Percentiles rank a stretch among this genome's conserved stretches.
Evolutionary conservation across 64 coral and sea anemone genomes (phyloP).

Genomic region (Cladopsammia gracilis): DNA sequence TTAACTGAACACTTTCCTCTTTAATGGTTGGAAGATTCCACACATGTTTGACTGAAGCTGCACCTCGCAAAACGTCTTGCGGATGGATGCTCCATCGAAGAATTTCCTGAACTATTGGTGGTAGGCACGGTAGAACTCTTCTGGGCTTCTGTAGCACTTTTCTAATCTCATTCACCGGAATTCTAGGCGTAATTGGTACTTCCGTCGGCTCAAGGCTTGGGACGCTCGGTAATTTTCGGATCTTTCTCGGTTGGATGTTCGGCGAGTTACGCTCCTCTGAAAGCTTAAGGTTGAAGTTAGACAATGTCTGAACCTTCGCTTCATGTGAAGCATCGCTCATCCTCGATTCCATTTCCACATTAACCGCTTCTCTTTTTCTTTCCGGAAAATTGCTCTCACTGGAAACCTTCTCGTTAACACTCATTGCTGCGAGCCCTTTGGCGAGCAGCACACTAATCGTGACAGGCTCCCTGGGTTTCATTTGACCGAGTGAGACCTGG

Average conservation of each 20-base stretch:
- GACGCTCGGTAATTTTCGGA: not conserved
- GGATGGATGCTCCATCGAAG: not conserved
- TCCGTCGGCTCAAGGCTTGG: not conserved
- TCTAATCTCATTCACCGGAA: not conserved
- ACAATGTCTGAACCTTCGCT: not conserved
- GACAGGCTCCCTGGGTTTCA: too few relatives aligned
- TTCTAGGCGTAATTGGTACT: not conserved
- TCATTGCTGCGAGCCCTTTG: too few relatives aligned
- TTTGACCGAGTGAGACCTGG: too few relatives aligned
- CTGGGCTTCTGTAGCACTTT: not conserved
- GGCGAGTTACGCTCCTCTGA: not conserved
- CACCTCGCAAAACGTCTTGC: not conserved
- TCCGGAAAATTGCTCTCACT: not conserved
- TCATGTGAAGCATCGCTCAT: not conserved
- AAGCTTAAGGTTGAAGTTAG: too few relatives aligned
- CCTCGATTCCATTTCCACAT: not conserved
- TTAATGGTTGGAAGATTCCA: not conserved
- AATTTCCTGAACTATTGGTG: not conserved
- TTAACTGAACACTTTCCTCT: not conserved
- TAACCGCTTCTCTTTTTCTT: not conserved
- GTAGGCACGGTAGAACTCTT: slow-evolving; percentile 1
- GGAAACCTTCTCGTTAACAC: too few relatives aligned
- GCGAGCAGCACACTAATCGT: too few relatives aligned
- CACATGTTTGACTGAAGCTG: not conserved
- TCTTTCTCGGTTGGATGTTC: not conserved